Evolutionary conservation across 1,140 invertebrate species (phyloP).

Genomic region (Nasonia vitripennis): DNA sequence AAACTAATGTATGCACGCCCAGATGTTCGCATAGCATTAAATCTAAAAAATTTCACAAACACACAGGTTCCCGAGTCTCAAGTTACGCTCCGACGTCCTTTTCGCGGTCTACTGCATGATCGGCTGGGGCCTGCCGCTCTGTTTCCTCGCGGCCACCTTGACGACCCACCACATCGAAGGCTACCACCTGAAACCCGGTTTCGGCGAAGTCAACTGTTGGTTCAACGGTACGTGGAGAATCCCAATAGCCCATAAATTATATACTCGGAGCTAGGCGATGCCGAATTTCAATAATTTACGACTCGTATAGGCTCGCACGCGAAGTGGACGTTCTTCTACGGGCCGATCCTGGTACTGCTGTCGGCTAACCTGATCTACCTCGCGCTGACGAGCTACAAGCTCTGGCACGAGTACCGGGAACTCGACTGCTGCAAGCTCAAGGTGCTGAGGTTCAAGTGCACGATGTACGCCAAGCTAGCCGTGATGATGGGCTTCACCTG

Average conservation of each 20-base stretch:
- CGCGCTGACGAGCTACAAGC: conserved; percentile 74
- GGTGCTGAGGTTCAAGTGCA: conserved; percentile 77
- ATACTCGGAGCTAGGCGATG: background rate
- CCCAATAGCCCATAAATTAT: background rate
- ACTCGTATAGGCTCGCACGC: conserved; percentile 67
- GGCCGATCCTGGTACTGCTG: conserved; percentile 77
- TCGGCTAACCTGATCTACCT: conserved; percentile 78
- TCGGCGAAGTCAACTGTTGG: conserved; percentile 78
- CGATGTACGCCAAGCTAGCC: conserved; percentile 81
- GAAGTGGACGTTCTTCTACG: conserved; percentile 81
- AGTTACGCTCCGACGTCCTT: conserved; percentile 72
- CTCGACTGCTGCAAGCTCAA: conserved; percentile 75
- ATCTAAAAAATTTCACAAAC: background rate
- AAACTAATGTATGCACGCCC: conserved; percentile 3
- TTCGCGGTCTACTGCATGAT: conserved; percentile 76
- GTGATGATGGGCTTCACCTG: conserved; percentile 84
- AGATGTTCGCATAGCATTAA: background rate
- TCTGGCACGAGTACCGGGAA: conserved; percentile 76
- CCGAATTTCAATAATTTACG: background rate
- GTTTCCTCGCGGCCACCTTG: conserved; percentile 75
- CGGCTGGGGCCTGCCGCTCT: conserved; percentile 76
- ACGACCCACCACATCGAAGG: conserved; percentile 74
- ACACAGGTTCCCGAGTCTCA: conserved; percentile 66
- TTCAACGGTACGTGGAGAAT: conserved; percentile 74
- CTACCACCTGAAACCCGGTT: conserved; percentile 76